Percentiles rank a stretch among this genome's conserved stretches.
These are phyloP conservation scores for Podarcis muralis DNA, from an alignment of 2,113 vertebrate genomes.

Conservation along the genomic window DNA sequence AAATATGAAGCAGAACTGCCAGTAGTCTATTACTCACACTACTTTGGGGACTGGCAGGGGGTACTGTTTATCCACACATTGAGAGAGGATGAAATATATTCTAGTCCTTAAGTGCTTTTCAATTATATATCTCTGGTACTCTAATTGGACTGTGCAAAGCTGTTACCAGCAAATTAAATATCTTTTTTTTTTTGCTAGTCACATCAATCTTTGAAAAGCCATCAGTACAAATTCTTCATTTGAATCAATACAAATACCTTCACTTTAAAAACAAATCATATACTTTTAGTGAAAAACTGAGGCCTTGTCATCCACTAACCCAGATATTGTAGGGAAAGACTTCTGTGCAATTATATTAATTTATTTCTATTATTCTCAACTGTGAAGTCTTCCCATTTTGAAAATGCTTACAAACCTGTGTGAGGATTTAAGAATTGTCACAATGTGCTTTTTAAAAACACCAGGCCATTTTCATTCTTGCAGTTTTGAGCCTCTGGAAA, in stretches of 20 bases:
- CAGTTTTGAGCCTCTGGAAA: neutral
- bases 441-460: neutral
- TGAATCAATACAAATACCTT: neutral
- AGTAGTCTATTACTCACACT: neutral
- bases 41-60: neutral
- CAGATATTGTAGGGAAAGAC: neutral
- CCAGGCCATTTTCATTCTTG: neutral
- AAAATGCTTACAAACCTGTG: neutral
- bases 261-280: constrained; percentile 12
- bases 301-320: neutral
- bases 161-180: neutral
- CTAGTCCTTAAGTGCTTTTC: constrained; percentile 19
- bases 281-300: constrained; percentile 18
- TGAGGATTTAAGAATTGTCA: neutral
- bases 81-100: neutral
- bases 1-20: neutral
- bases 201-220: neutral
- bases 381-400: neutral
- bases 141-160: neutral
- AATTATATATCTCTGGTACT: neutral
- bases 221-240: neutral
- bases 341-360: neutral
- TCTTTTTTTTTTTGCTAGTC: neutral
- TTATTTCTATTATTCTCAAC: neutral
- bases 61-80: neutral